Percentiles rank a stretch among this genome's conserved stretches.
These are phyloP conservation scores for Heteromormyrus szaboi DNA, from an alignment of 2,797 vertebrate species.

Conservation along the genomic window DNA sequence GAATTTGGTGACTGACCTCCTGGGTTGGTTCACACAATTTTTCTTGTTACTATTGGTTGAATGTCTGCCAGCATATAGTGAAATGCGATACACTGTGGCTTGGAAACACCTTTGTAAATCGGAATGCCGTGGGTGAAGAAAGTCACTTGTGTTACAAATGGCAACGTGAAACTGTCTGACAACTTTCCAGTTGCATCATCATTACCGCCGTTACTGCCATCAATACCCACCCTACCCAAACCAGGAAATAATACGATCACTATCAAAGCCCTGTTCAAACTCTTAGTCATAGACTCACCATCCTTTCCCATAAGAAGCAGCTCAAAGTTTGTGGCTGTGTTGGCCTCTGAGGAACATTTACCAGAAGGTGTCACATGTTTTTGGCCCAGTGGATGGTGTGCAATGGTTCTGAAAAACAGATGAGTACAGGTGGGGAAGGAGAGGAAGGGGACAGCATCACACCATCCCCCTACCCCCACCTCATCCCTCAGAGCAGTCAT, in stretches of 20 bases:
- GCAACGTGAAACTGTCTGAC: background rate
- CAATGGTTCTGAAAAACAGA: conserved; percentile 29
- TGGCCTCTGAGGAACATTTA: conserved; percentile 9
- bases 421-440: background rate
- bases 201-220: background rate
- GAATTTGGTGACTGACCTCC: background rate
- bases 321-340: background rate
- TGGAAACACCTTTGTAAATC: background rate
- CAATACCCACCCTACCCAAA: background rate
- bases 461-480: background rate
- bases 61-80: background rate
- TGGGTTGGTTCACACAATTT: background rate
- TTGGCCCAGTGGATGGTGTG: background rate
- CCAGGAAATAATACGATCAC: background rate
- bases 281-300: background rate
- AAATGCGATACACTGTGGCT: background rate
- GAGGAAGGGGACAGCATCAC: background rate
- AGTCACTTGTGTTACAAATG: background rate
- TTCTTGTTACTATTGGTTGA: background rate
- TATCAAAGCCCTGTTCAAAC: background rate
- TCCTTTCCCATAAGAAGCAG: background rate
- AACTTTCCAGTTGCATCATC: background rate
- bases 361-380: background rate
- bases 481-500: background rate
- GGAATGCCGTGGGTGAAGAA: background rate